Evolutionary conservation across 2,113 vertebrate genomes (phyloP).

Genomic region (Hepsetus odoe): DNA sequence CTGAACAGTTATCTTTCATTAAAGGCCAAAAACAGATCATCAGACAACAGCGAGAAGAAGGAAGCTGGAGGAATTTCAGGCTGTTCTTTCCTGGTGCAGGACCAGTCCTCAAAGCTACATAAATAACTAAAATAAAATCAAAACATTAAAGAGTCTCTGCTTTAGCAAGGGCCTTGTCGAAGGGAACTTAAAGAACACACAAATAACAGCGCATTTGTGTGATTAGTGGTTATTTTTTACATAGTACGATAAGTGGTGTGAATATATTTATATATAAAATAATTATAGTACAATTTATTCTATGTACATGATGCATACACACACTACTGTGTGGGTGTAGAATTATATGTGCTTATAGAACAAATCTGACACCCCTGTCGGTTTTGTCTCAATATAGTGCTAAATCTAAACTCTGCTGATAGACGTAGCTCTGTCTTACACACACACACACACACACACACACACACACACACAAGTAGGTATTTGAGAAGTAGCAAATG

Average conservation of each 20-base stretch:
- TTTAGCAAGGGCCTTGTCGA: constrained; percentile 74
- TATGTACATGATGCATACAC: constrained; percentile 79
- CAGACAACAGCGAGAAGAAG: constrained; percentile 29
- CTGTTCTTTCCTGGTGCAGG: constrained; percentile 52
- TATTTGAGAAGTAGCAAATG: not conserved
- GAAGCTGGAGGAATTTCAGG: constrained; percentile 16
- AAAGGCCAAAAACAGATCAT: no score
- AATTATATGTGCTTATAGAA: constrained; percentile 77
- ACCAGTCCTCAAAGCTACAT: constrained; percentile 68
- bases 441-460: no score
- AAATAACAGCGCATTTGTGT: constrained; percentile 73
- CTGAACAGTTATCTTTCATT: constrained; percentile 75
- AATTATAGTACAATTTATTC: constrained; percentile 74
- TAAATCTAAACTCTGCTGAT: no score
- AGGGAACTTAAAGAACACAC: no score
- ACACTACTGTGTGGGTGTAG: constrained; percentile 69
- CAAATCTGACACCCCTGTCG: no score
- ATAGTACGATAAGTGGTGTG: constrained; percentile 79
- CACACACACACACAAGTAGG: not conserved
- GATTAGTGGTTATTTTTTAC: constrained; percentile 81
- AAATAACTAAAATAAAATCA: no score
- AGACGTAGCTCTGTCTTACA: no score
- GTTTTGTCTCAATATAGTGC: no score
- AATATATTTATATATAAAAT: constrained; percentile 66
- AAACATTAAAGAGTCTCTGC: constrained; percentile 59